phyloP scores from a whole-genome alignment of 2,113 vertebrate genomes.

The Arenaria interpres region DNA sequence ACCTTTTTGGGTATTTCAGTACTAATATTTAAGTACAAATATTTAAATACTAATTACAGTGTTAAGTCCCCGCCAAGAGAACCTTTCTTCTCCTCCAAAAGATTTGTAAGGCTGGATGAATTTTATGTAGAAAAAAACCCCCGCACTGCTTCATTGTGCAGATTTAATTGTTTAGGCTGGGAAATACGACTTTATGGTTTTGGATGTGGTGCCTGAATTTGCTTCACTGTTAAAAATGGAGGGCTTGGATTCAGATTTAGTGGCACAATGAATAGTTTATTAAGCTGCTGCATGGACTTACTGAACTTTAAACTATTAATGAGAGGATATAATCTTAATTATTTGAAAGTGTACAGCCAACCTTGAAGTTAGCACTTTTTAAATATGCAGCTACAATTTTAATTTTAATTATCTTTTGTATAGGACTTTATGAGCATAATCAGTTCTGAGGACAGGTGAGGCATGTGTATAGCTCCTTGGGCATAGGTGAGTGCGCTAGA shows the following conservation, averaged over 20 bases:
- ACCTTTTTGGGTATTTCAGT: not conserved
- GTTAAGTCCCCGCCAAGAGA: not conserved
- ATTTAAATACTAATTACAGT: not conserved
- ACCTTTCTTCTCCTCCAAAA: not conserved
- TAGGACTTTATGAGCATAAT: not conserved
- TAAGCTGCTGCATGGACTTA: not conserved
- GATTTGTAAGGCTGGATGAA: not conserved
- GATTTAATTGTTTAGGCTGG: not conserved
- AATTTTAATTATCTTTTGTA: not conserved
- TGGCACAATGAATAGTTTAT: not conserved
- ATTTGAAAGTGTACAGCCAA: not conserved
- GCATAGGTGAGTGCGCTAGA: fast-evolving
- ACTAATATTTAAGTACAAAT: not conserved
- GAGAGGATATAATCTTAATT: not conserved
- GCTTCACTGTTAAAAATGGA: not conserved
- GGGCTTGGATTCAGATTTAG: not conserved
- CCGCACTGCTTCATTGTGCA: not conserved
- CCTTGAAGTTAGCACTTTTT: not conserved
- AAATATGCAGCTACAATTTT: not conserved
- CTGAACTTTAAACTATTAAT: not conserved
- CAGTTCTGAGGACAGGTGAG: not conserved
- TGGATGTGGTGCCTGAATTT: not conserved
- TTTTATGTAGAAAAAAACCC: not conserved
- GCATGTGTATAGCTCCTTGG: not conserved
- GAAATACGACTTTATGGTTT: not conserved